phyloP scores from a whole-genome alignment of 2,888 invertebrate genomes.

The Heterodera filipjevi region DNA sequence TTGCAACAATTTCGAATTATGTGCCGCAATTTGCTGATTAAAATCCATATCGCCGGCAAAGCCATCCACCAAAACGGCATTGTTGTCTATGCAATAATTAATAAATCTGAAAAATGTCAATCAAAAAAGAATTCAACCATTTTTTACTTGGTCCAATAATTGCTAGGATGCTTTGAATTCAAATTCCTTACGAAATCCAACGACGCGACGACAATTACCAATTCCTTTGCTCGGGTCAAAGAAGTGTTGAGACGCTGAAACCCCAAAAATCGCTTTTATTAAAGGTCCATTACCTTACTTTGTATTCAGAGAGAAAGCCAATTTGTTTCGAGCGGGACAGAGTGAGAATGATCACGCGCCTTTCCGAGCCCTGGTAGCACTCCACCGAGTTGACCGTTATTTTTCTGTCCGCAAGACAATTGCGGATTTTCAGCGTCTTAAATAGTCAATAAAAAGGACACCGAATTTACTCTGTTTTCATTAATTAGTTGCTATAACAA shows the following conservation, averaged over 20 bases:
- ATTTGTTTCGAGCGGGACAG: constrained; percentile 14
- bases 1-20: neutral
- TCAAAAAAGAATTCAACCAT: neutral
- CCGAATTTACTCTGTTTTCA: neutral
- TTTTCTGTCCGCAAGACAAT: neutral
- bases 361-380: constrained; percentile 23
- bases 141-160: constrained; percentile 17
- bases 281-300: neutral
- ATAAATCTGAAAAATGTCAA: neutral
- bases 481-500: neutral
- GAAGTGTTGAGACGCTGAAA: constrained; percentile 27
- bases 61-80: constrained; percentile 19
- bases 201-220: constrained; percentile 20
- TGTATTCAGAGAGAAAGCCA: constrained; percentile 20
- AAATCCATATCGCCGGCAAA: constrained; percentile 8
- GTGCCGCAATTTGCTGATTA: neutral
- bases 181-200: neutral
- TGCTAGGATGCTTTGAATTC: neutral
- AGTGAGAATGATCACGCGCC: constrained; percentile 23
- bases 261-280: too few species aligned
- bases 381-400: constrained; percentile 29
- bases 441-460: too few species aligned
- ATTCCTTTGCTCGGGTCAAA: constrained; percentile 25
- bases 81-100: constrained; percentile 18
- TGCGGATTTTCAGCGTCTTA: constrained; percentile 18